These are phyloP conservation scores for Cerceris rybyensis DNA, from an alignment of 2,888 invertebrate species.

Conservation along the genomic window DNA sequence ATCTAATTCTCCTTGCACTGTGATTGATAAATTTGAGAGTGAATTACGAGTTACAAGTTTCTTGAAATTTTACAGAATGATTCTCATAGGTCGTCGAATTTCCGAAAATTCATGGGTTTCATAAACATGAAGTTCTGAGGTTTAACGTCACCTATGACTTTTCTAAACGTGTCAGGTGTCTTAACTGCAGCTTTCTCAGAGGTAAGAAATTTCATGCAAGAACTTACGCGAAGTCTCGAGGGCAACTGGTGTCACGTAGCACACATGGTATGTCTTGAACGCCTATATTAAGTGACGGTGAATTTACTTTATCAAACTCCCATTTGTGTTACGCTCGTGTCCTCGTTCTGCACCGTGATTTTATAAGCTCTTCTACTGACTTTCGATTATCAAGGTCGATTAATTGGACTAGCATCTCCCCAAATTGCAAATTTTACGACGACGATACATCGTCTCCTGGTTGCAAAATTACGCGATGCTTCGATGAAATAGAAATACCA, in stretches of 20 bases:
- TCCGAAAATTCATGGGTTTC: no score
- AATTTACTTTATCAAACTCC: slow-evolving; percentile 52
- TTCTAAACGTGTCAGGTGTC: slow-evolving; percentile 32
- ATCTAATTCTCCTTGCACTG: no score
- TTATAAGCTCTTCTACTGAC: background rate
- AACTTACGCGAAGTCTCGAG: slow-evolving; percentile 38
- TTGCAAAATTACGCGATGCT: no score
- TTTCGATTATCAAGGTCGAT: background rate
- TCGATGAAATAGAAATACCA: no score
- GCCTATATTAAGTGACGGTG: slow-evolving; percentile 36
- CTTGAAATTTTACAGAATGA: no score
- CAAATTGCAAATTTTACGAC: no score
- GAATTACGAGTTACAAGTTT: no score
- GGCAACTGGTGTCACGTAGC: slow-evolving; percentile 42
- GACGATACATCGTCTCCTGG: no score
- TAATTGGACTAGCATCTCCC: background rate
- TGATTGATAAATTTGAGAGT: no score
- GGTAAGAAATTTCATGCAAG: slow-evolving; percentile 49
- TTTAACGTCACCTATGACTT: slow-evolving; percentile 30
- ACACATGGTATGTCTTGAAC: slow-evolving; percentile 24
- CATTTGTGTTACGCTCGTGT: slow-evolving; percentile 13
- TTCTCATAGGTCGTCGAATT: no score
- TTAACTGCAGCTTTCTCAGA: slow-evolving; percentile 31
- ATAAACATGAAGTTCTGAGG: no score
- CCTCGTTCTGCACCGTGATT: slow-evolving; percentile 21